These are phyloP conservation scores for Ptychadena robeensis DNA, from an alignment of 2,797 vertebrate species.

Conservation along the genomic window DNA sequence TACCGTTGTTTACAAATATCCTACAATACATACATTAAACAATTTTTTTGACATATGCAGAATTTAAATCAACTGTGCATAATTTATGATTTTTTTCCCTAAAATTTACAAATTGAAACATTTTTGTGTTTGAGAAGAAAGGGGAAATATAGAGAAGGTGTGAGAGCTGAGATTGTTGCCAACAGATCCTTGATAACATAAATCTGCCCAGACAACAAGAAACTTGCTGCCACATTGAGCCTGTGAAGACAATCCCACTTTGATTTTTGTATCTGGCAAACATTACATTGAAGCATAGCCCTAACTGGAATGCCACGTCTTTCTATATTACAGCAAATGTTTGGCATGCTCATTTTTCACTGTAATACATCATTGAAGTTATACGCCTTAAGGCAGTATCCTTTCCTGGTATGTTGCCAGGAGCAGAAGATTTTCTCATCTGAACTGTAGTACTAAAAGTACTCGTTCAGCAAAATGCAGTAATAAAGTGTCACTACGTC, in stretches of 20 bases:
- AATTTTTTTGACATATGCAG: too few species aligned
- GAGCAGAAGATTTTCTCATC: conserved; percentile 5
- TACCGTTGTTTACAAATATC: too few species aligned
- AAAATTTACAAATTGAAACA: too few species aligned
- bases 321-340: conserved; percentile 56
- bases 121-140: not conserved
- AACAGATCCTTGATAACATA: not conserved
- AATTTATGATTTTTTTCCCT: too few species aligned
- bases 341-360: conserved; percentile 42
- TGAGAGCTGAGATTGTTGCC: not conserved
- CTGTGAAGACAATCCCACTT: conserved; percentile 2
- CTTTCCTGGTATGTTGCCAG: conserved; percentile 13
- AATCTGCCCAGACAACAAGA: conserved; percentile 35
- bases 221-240: conserved; percentile 14
- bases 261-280: conserved; percentile 46
- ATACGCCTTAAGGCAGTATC: conserved; percentile 6
- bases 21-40: too few species aligned
- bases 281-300: conserved; percentile 67
- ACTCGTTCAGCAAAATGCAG: conserved; percentile 4
- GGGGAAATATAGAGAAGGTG: not conserved
- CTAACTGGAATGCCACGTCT: conserved; percentile 37
- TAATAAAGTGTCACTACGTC: conserved; percentile 25
- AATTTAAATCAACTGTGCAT: too few species aligned
- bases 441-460: conserved; percentile 17
- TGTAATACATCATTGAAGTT: conserved; percentile 37